These are phyloP conservation scores for Mesoligia furuncula DNA, from an alignment of 2,888 invertebrate genomes.

Conservation along the genomic window DNA sequence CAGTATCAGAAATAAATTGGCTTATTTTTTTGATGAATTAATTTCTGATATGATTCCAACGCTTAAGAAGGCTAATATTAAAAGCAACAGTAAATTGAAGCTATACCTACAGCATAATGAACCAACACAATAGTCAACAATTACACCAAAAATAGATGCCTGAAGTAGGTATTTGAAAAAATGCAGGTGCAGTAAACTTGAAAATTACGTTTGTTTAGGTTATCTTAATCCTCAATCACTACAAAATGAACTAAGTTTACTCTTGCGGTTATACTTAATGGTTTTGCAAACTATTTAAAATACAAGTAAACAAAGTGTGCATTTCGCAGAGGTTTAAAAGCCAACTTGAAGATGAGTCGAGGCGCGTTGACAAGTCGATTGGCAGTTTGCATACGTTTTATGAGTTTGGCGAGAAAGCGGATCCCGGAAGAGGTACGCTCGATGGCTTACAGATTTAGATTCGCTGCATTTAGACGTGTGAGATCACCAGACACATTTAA, in stretches of 20 bases:
- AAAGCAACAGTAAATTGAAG: background rate
- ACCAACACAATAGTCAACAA: background rate
- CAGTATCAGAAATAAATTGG: conserved; percentile 71
- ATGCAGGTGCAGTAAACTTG: background rate
- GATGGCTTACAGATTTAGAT: conserved; percentile 86
- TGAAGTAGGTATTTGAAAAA: conserved; percentile 8
- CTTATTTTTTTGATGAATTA: conserved; percentile 74
- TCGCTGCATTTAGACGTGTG: conserved; percentile 87
- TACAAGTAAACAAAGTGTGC: conserved; percentile 77
- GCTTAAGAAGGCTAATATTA: conserved; percentile 63
- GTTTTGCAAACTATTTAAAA: conserved; percentile 79
- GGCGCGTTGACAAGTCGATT: conserved; percentile 83
- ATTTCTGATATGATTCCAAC: conserved; percentile 64
- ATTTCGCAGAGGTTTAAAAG: conserved; percentile 79
- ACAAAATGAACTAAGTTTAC: conserved; percentile 43
- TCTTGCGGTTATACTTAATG: conserved; percentile 75
- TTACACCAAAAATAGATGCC: background rate
- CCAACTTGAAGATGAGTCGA: conserved; percentile 71
- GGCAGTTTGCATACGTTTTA: conserved; percentile 86
- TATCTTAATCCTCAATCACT: conserved; percentile 13
- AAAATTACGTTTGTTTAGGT: conserved; percentile 9
- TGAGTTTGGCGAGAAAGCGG: conserved; percentile 86
- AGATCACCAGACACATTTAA: conserved; percentile 84
- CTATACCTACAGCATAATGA: background rate
- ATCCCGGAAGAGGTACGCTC: conserved; percentile 83